phyloP scores from a whole-genome alignment of 2,888 invertebrate genomes.

The Philereme vetulata region DNA sequence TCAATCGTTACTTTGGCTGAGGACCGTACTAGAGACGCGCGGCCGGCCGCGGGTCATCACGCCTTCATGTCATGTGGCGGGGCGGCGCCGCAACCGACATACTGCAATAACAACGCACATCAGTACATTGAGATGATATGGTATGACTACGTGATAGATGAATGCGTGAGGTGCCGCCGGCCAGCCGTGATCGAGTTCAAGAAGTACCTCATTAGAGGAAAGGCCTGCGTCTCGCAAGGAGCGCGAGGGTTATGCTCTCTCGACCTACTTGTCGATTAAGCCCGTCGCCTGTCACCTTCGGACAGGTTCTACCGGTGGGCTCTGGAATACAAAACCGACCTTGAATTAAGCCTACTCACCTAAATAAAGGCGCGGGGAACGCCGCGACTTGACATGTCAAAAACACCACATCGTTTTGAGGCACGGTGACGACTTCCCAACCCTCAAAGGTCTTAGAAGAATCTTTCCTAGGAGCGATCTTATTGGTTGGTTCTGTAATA shows the following conservation, averaged over 20 bases:
- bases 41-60: slow-evolving; percentile 81
- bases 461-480: slow-evolving; percentile 85
- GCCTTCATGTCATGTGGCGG: slow-evolving; percentile 74
- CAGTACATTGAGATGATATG: slow-evolving; percentile 75
- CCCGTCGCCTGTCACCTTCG: slow-evolving; percentile 86
- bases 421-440: slow-evolving; percentile 85
- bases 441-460: slow-evolving; percentile 83
- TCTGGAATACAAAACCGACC: slow-evolving; percentile 81
- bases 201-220: slow-evolving; percentile 90
- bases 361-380: slow-evolving; percentile 87
- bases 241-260: slow-evolving; percentile 80
- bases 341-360: slow-evolving; percentile 82
- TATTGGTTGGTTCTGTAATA: slow-evolving; percentile 87
- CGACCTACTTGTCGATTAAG: slow-evolving; percentile 82
- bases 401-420: slow-evolving; percentile 78
- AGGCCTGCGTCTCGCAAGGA: slow-evolving; percentile 92
- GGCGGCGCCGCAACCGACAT: slow-evolving; percentile 66
- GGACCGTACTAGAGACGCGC: slow-evolving; percentile 66
- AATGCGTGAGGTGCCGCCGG: slow-evolving; percentile 76
- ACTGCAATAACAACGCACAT: slow-evolving; percentile 81
- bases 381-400: slow-evolving; percentile 88
- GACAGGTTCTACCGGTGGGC: slow-evolving; percentile 88
- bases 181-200: slow-evolving; percentile 55
- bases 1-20: slow-evolving; percentile 82
- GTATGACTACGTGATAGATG: slow-evolving; percentile 76